phyloP scores from a whole-genome alignment of 2,113 vertebrate genomes.

The Scomber scombrus region DNA sequence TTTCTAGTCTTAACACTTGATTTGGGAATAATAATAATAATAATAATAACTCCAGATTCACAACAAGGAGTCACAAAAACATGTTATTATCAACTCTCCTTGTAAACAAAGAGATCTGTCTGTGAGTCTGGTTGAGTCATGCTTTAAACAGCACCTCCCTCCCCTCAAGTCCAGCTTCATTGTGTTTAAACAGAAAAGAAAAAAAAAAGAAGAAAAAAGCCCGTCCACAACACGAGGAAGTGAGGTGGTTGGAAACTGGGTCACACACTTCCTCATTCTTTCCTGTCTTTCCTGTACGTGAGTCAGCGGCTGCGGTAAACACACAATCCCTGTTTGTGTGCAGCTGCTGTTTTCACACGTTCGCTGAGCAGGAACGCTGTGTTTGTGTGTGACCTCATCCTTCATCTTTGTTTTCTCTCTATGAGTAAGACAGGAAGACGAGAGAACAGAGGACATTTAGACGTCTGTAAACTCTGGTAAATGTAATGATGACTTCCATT shows the following conservation, averaged over 20 bases:
- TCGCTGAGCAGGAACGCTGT: background rate
- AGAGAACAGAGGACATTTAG: too few species aligned
- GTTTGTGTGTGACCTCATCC: slow-evolving; percentile 33
- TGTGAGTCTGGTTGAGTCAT: background rate
- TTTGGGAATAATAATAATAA: background rate
- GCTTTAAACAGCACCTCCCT: background rate
- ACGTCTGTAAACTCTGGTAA: too few species aligned
- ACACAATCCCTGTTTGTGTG: slow-evolving; percentile 52
- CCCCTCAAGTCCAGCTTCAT: too few species aligned
- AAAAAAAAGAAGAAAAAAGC: background rate
- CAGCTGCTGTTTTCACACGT: slow-evolving; percentile 27
- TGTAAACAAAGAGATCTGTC: background rate
- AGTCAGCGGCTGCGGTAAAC: slow-evolving; percentile 35
- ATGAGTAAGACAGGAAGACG: background rate
- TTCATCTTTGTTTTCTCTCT: background rate
- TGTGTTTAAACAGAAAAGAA: background rate
- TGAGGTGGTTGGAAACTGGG: slow-evolving; percentile 14
- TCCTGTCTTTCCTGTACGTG: slow-evolving; percentile 30
- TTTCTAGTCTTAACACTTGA: background rate
- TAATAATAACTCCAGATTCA: background rate
- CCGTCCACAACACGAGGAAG: slow-evolving; percentile 22
- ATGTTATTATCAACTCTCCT: too few species aligned
- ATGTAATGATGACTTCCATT: too few species aligned
- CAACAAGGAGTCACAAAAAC: too few species aligned
- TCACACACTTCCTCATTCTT: slow-evolving; percentile 23